Base-by-base conservation (phyloP, 2,888 invertebrate species). In the Ashinkailepas kermadecensis region DNA sequence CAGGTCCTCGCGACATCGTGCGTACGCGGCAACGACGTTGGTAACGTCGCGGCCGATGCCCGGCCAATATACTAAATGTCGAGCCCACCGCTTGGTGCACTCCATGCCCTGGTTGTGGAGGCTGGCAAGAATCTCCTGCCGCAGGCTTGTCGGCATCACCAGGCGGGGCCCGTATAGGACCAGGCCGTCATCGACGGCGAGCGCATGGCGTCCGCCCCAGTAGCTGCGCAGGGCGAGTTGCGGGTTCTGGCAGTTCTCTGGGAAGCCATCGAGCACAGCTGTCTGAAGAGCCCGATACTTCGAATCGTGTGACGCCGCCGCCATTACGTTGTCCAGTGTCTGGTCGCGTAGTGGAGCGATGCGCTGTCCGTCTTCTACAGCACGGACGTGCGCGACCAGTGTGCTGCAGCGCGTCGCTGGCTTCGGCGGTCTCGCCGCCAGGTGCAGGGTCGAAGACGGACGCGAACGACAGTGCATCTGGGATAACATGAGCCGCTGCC, bases 161-260 rank as follows among this genome's bases (percentile, higher is more conserved):
- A 84, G 82, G 23, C 84, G 65, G 0, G 82, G 39, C 39, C 83
- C 85, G 82, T 83, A 84, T 62, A 83, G 65, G 12, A 84, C 23
- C 0, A 83, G 70, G 12, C 81, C 83, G 74, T 83, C 81, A 12
- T 81, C 82, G 0, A 81, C 74, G 23, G 74, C 78, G 4, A 85
- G 65, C 64, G 83, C 82, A 25, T 59, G 18, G 1, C 83, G 80
- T 4, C 79, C 13, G 58, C 59, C n/a, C 81, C 81, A 81, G 81
- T 81, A 81, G 6, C 81, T 57, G 21, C 59, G 56, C 8, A 81
- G 13, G 18, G 3, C 0, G 13, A 3, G 65, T 56, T 18, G 56
- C 64, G 15, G 21, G 39, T 74, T 23, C 9, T 67, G 25, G 21
- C 57, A 56, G 18, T 54, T 18, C 9, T 13, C 3, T n/a, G 74